Percentiles rank a stretch among this genome's conserved stretches.
phyloP scores from a whole-genome alignment of 2,797 vertebrate species.

The Paguma larvata region DNA sequence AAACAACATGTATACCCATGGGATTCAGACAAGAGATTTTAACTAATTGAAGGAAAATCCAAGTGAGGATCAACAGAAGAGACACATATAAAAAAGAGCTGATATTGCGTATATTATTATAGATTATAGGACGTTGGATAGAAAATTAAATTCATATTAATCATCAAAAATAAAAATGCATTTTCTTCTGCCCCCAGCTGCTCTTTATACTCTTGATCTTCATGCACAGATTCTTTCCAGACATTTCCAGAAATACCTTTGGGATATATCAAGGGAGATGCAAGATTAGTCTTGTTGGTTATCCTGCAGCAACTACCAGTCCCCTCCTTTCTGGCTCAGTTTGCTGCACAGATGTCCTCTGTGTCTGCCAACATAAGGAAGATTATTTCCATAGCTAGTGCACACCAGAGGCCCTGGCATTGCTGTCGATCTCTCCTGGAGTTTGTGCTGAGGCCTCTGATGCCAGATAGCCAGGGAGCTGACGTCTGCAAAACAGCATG shows the following conservation, averaged over 20 bases:
- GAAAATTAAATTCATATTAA: conserved; percentile 38
- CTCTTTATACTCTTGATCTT: not conserved
- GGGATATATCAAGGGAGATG: not conserved
- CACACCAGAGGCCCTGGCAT: conserved; percentile 48
- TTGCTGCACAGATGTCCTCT: conserved; percentile 75
- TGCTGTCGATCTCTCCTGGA: conserved; percentile 53
- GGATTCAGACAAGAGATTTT: not conserved
- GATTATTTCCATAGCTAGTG: conserved; percentile 68
- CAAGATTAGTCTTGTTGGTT: conserved; percentile 43
- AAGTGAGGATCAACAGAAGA: not conserved
- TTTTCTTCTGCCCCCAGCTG: not conserved
- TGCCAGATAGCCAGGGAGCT: conserved; percentile 69
- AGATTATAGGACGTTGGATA: not conserved
- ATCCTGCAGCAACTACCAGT: conserved; percentile 46
- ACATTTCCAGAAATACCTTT: conserved; percentile 55
- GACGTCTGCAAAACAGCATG: conserved; percentile 32
- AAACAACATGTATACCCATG: not conserved
- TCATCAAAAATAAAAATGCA: conserved; percentile 39
- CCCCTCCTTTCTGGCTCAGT: conserved; percentile 65
- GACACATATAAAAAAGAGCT: not conserved
- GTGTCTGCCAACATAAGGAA: conserved; percentile 70
- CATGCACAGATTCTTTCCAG: conserved; percentile 6
- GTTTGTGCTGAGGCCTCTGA: conserved; percentile 63
- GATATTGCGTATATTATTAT: not conserved
- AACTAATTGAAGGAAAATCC: not conserved